A percentile compares a stretch with the other conserved stretches of the same genome.
Evolutionary conservation across 2,113 vertebrate genomes (phyloP).

Genomic region (Forbesichthys papilliferus): DNA sequence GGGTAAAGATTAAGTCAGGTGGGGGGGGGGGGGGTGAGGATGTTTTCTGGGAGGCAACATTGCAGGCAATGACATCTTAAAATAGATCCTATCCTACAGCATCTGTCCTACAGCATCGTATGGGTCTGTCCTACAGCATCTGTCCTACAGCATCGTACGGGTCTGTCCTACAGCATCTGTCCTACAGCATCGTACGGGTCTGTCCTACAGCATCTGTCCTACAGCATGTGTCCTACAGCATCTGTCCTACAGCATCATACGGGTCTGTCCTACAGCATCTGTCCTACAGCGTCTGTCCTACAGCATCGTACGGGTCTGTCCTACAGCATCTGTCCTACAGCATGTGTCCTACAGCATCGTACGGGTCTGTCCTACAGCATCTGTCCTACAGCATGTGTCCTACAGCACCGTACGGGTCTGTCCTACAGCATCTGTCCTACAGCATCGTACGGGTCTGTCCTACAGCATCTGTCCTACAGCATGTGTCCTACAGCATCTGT

Average conservation of each 20-base stretch:
- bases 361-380: conserved; percentile 4
- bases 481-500: not conserved
- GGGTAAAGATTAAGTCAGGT: conserved; percentile 36
- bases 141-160: not conserved
- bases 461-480: conserved; percentile 6
- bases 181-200: not conserved
- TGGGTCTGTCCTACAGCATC: conserved; percentile 4
- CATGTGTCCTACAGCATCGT: no score
- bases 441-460: not conserved
- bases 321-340: conserved; percentile 9
- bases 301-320: no score
- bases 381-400: conserved; percentile 11
- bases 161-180: not conserved
- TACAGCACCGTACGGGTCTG: not conserved
- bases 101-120: not conserved
- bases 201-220: conserved; percentile 1
- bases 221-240: no score
- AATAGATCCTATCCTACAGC: not conserved
- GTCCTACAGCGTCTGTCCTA: conserved; percentile 3
- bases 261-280: conserved; percentile 6
- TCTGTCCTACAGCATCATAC: no score
- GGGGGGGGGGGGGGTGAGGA: conserved; percentile 18
- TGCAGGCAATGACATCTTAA: no score
- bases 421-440: conserved; percentile 8
- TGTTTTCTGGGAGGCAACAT: no score